Evolutionary conservation across 2,113 vertebrate genomes (phyloP).

Genomic region (Urocolius indicus): DNA sequence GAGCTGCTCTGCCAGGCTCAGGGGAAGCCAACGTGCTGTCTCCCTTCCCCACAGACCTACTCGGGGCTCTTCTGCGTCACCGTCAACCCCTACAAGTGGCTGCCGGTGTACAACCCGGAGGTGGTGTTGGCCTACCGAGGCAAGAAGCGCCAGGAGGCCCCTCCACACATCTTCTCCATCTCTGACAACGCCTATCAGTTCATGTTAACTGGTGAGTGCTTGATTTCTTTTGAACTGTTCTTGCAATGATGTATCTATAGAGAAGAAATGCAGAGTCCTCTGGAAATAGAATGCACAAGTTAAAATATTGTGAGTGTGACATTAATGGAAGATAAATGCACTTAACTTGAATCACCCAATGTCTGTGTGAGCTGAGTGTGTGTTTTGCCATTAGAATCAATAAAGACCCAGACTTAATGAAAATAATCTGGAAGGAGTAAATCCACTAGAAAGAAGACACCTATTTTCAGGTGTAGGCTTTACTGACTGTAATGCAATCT

Average conservation of each 20-base stretch:
- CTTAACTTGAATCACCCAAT: neutral
- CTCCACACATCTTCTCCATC: constrained; percentile 82
- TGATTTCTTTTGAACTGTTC: neutral
- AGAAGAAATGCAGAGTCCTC: neutral
- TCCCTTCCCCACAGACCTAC: neutral
- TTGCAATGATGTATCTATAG: neutral
- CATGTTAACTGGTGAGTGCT: constrained; percentile 40
- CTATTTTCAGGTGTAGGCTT: neutral
- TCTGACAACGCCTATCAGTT: constrained; percentile 81
- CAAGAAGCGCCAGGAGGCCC: constrained; percentile 80
- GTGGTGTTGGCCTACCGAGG: constrained; percentile 77
- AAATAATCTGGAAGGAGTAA: neutral
- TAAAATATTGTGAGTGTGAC: accelerated
- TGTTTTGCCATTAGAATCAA: neutral
- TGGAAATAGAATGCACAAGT: neutral
- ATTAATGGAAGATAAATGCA: neutral
- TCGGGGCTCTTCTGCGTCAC: constrained; percentile 55
- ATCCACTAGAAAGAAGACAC: neutral
- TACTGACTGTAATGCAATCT: neutral
- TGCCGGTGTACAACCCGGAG: constrained; percentile 80
- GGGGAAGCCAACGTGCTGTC: neutral
- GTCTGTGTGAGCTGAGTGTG: neutral
- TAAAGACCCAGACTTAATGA: neutral
- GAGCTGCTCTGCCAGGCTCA: neutral
- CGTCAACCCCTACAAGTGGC: constrained; percentile 86